phyloP scores from a whole-genome alignment of 1,140 invertebrate species.

The Papilio polytes region DNA sequence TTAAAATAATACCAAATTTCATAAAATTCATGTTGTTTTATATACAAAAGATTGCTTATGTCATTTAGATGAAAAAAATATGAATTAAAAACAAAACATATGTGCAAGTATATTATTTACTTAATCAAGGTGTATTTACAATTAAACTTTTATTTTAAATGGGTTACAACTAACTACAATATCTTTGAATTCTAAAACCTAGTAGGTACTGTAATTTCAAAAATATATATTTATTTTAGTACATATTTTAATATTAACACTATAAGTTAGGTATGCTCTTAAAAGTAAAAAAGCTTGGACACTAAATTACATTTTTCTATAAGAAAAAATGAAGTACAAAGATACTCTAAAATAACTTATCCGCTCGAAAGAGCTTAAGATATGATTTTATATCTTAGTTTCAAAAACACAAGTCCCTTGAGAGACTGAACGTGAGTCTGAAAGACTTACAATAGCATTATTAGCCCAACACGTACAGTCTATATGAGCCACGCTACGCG shows the following conservation, averaged over 20 bases:
- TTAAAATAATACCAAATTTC: neutral
- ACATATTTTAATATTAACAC: neutral
- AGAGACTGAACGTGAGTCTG: neutral
- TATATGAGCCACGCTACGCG: constrained; percentile 39
- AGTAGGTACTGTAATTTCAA: neutral
- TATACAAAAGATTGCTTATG: neutral
- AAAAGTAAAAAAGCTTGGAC: neutral
- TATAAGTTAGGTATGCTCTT: neutral
- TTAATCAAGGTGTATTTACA: neutral
- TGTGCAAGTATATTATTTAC: neutral
- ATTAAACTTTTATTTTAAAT: neutral
- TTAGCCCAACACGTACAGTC: constrained; percentile 50
- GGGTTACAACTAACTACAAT: neutral
- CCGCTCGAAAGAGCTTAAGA: neutral
- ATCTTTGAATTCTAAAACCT: neutral
- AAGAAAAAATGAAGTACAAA: constrained; percentile 1
- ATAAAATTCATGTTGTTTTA: neutral
- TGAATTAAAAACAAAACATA: neutral
- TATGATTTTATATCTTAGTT: constrained; percentile 25
- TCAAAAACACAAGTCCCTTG: constrained; percentile 18
- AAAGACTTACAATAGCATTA: constrained; percentile 46
- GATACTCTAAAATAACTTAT: neutral
- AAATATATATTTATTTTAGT: neutral
- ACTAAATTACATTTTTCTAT: neutral
- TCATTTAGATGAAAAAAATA: neutral